Base-by-base conservation (phyloP, 2,888 invertebrate species). In the Meteorus cinctellus region DNA sequence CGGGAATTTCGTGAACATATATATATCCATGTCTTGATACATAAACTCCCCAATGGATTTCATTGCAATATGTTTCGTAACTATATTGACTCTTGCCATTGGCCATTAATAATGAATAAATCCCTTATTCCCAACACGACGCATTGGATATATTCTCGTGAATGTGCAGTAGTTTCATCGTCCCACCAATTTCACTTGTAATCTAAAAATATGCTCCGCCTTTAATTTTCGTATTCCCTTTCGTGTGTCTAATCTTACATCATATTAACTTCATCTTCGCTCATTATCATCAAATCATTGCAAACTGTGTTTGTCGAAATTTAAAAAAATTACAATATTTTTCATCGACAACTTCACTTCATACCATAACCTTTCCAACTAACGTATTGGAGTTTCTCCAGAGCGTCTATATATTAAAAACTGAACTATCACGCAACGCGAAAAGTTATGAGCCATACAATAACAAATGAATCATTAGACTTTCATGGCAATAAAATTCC, bases 71-170 rank as follows among this genome's bases (percentile, higher is more conserved):
- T 65, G 75, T 77, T 78, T 67, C 71, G 63, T 72, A 75, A 77
- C 78, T 77, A 70, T 76, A 72, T 74, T 60, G 71, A 48, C 65
- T 70, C 48, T 63, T 34, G 5, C 41, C 70, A 63, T 72, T 36
- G 68, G 71, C 75, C 60, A 67, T 73, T 79, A 80, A 79, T 81
- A 81, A 81, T 78, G 77, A 71, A 79, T 74, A 71, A 71, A 74
- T 72, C 55, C 62, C 66, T 76, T 76, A 69, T 29, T 68, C 48
- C 51, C 41, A 51, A 24, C 55, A n/a, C 55, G 4, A 55, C 10
- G 31, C 24, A 3, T 31, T 12, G 62, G 62, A 68, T 19, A 55
- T 55, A 55, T 55, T 27, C 29, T 45, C 6, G 48, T 62, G 31
- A 62, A 62, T 29, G 62, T 62, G 62, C 4, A 12, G 29, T 62